Percentiles rank a stretch among this genome's conserved stretches.
Evolutionary conservation across 2,797 vertebrate species (phyloP).

Genomic region (Falco cherrug): DNA sequence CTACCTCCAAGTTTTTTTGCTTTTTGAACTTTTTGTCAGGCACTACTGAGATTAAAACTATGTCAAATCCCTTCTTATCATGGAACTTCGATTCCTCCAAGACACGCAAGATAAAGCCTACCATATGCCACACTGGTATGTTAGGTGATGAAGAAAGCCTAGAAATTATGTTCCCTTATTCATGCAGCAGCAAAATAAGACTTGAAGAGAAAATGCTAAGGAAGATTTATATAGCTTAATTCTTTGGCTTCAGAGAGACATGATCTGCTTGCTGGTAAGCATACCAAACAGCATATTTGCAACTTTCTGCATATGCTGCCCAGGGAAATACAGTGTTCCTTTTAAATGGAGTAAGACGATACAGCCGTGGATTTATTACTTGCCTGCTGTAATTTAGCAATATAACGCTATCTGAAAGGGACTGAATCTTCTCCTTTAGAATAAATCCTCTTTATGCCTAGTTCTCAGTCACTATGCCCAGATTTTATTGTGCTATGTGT

Average conservation of each 20-base stretch:
- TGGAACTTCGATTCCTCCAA: background rate
- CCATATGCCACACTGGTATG: background rate
- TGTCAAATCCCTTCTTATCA: background rate
- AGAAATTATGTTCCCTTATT: conserved; percentile 19
- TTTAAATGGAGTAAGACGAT: background rate
- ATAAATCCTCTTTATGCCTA: background rate
- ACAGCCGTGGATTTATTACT: background rate
- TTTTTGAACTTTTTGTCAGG: background rate
- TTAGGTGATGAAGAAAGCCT: conserved; percentile 12
- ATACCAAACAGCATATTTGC: background rate
- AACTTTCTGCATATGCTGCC: background rate
- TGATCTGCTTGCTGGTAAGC: background rate
- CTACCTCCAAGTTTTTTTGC: background rate
- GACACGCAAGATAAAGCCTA: background rate
- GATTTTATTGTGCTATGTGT: background rate
- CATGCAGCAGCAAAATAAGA: background rate
- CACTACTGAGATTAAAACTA: background rate
- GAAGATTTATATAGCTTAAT: background rate
- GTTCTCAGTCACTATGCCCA: background rate
- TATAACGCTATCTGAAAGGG: background rate
- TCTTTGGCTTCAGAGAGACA: background rate
- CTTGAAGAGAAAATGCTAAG: background rate
- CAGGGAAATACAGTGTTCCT: background rate
- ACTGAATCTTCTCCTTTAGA: background rate
- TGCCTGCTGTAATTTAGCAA: background rate